Evolutionary conservation across 2,797 vertebrate genomes (phyloP), one percentile per base, ranked within the genome.

Genomic region (Eremophila alpestris): DNA sequence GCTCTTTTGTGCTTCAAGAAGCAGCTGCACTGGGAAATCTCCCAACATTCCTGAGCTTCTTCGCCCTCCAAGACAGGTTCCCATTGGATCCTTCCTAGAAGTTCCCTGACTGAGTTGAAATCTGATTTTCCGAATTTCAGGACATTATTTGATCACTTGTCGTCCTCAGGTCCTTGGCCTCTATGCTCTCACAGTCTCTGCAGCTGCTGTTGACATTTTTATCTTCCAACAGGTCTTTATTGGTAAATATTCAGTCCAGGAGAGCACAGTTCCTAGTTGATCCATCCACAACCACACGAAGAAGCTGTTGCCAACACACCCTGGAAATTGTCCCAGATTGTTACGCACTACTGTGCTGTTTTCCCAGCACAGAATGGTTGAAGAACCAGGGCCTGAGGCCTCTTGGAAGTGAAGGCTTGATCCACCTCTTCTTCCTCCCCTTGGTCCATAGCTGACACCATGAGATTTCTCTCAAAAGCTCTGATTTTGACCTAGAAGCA

Each of bases 271-370:
- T 68, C 24, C 52, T 40, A 27, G 15, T 1, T 71, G 38, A 14
- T 9, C 32, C 16, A 30, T 38, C 23, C 51, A 48, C 5, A 26
- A 48, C 19, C 20, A 21, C 10, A 32, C 9, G 13, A 93, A 36
- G 16, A 87, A 89, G 58, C 16, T 75, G 46, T 48, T 24, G 12
- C 32, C 4, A 46, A 13, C 0, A 0, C 30, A 63, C 3, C 3
- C 36, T 18, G 30, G 30, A 43, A 64, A 52, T 10, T 10, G 6
- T 26, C 34, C 36, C 34, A 83, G 23, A 64, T 27, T 40, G 7
- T 63, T 78, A 34, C 11, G 38, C 14, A 48, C 6, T 34, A 43
- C 46, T 24, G 3, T 23, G 23, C 17, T 73, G 16, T 59, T 52
- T 65, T 83, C 41, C 34, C 46, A 77, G 15, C 22, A 73, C 7